Evolutionary conservation across 2,797 vertebrate species (phyloP).

Genomic region (Netta rufina): DNA sequence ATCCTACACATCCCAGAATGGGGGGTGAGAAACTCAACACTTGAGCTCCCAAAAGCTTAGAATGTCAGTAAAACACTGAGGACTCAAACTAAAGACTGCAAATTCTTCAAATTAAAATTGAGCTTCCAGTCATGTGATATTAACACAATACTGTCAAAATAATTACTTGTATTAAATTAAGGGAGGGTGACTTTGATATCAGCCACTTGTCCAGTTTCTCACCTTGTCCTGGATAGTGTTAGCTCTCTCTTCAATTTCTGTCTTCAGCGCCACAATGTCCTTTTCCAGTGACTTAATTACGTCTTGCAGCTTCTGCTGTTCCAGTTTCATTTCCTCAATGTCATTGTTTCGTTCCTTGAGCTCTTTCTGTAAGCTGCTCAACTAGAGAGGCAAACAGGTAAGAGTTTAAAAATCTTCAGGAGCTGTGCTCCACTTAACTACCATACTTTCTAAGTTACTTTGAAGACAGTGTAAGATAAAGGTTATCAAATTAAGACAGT

Average conservation of each 20-base stretch:
- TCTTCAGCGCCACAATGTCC: slow-evolving; percentile 86
- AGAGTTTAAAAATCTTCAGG: background rate
- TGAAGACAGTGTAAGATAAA: background rate
- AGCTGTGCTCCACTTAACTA: background rate
- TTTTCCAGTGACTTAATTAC: slow-evolving; percentile 87
- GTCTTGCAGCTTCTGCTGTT: slow-evolving; percentile 84
- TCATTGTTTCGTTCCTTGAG: slow-evolving; percentile 81
- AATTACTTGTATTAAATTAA: background rate
- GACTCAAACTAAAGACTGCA: background rate
- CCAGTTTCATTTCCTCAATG: slow-evolving; percentile 82
- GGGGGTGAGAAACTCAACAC: background rate
- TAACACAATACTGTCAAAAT: background rate
- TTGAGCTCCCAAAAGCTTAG: background rate
- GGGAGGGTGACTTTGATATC: background rate
- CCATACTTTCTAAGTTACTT: background rate
- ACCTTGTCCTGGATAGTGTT: slow-evolving; percentile 91
- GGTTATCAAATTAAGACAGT: background rate
- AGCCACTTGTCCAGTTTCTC: background rate
- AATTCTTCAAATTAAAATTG: background rate
- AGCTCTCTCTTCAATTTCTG: slow-evolving; percentile 85
- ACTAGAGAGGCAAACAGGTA: slow-evolving; percentile 72
- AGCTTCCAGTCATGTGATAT: background rate
- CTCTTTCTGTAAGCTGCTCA: slow-evolving; percentile 86
- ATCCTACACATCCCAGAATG: background rate
- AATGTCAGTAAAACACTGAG: background rate